Conservation (phyloP, 1,140 invertebrate genomes). For the Drosophila equinoxialis region DNA sequence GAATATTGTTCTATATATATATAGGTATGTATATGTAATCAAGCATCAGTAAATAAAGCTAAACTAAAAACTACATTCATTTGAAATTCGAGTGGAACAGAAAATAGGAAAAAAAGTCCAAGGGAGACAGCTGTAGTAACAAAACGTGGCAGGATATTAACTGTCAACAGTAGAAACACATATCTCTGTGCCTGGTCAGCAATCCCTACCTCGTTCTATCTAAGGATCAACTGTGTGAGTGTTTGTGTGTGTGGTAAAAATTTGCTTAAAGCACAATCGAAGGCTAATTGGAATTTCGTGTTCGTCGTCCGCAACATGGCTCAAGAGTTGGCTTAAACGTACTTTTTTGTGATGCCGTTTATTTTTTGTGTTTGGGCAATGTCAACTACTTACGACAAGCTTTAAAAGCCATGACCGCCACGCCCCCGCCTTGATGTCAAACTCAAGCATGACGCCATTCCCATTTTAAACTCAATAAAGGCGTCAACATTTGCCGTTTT, state of each 20-base stretch:
- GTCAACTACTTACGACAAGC: conserved; percentile 55
- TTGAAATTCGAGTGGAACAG: conserved; percentile 36
- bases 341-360: conserved; percentile 10
- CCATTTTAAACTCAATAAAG: conserved; percentile 63
- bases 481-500: conserved; percentile 62
- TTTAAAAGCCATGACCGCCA: conserved; percentile 35
- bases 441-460: conserved; percentile 41
- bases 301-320: conserved; percentile 10
- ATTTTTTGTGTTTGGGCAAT: conserved; percentile 28
- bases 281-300: conserved; percentile 59
- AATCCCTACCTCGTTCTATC: background rate
- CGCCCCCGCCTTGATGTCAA: background rate
- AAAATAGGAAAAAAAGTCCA: conserved; percentile 12
- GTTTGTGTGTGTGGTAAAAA: conserved; percentile 27
- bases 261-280: conserved; percentile 47
- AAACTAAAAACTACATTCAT: conserved; percentile 23
- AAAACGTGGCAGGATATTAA: conserved; percentile 21
- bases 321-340: conserved; percentile 29
- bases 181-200: conserved; percentile 3
- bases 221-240: too few species aligned
- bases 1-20: background rate
- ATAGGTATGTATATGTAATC: conserved; percentile 2
- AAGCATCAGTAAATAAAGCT: conserved; percentile 42
- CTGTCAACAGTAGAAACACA: conserved; percentile 10
- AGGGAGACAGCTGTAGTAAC: conserved; percentile 18